Percentiles rank a stretch among this genome's conserved stretches.
Evolutionary conservation across 2,888 invertebrate species (phyloP).

Genomic region (Stegophylla sp.): DNA sequence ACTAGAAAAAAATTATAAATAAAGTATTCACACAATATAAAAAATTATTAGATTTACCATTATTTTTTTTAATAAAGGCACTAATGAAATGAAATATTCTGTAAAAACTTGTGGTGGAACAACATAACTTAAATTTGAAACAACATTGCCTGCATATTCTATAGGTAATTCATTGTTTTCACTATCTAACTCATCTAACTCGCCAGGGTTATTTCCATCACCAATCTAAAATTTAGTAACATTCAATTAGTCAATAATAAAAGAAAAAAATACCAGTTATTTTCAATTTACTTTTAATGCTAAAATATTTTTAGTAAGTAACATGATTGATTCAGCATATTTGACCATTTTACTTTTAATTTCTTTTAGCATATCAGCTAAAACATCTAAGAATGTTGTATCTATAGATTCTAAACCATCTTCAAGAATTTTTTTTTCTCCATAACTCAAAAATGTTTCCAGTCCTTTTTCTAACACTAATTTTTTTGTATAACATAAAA

Average conservation of each 20-base stretch:
- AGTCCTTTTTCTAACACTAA: constrained; percentile 47
- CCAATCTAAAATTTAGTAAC: constrained; percentile 23
- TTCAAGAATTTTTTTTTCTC: constrained; percentile 38
- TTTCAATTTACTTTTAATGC: constrained; percentile 34
- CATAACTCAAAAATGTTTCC: constrained; percentile 35
- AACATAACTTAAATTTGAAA: constrained; percentile 54
- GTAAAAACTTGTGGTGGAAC: constrained; percentile 35
- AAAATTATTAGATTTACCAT: constrained; percentile 31
- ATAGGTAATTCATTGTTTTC: constrained; percentile 52
- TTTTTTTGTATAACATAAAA: no score
- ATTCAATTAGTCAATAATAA: not conserved
- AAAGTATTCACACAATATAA: no score
- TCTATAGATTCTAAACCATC: constrained; percentile 37
- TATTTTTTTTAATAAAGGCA: constrained; percentile 50
- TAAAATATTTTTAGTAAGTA: constrained; percentile 44
- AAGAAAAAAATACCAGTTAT: no score
- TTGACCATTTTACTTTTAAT: constrained; percentile 45
- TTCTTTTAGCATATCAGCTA: constrained; percentile 49
- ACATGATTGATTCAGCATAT: constrained; percentile 49
- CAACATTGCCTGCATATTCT: constrained; percentile 45
- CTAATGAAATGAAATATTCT: constrained; percentile 27
- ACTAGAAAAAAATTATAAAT: constrained; percentile 15
- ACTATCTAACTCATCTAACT: constrained; percentile 53
- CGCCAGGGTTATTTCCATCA: constrained; percentile 51
- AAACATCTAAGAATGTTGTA: constrained; percentile 36